These are phyloP conservation scores for Thereuonema tuberculata DNA, from an alignment of 1,140 invertebrate species.

Conservation along the genomic window DNA sequence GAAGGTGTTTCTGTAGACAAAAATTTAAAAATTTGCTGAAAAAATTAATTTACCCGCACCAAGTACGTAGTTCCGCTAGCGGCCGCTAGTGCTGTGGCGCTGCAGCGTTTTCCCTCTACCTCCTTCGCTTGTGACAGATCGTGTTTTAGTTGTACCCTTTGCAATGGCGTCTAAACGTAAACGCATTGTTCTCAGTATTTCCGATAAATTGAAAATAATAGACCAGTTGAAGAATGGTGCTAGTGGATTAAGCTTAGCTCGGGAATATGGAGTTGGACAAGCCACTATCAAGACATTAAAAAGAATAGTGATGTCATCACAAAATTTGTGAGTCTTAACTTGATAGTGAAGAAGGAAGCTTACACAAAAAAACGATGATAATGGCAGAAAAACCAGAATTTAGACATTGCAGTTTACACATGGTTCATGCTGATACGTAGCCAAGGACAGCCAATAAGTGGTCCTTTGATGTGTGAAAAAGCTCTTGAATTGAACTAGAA, in stretches of 20 bases:
- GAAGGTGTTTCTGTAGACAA: too few relatives aligned
- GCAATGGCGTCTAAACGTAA: too few relatives aligned
- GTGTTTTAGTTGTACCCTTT: not conserved
- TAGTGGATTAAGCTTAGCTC: not conserved
- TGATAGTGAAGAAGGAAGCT: not conserved
- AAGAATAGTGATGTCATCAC: too few relatives aligned
- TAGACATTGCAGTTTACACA: not conserved
- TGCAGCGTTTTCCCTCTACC: not conserved
- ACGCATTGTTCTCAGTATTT: not conserved
- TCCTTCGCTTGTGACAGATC: not conserved
- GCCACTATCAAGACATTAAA: not conserved
- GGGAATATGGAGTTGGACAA: not conserved
- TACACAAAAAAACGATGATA: not conserved
- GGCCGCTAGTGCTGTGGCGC: not conserved
- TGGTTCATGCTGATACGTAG: not conserved
- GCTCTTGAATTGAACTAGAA: not conserved
- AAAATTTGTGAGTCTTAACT: too few relatives aligned
- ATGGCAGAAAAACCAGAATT: not conserved
- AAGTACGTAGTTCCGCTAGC: too few relatives aligned
- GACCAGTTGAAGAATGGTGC: not conserved
- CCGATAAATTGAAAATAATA: not conserved
- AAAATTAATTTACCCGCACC: too few relatives aligned
- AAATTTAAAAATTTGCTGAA: too few relatives aligned
- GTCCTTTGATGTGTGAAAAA: not conserved
- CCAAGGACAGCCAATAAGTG: not conserved